phyloP scores from a whole-genome alignment of 2,888 invertebrate species.

The Cryptocephalus moraei region DNA sequence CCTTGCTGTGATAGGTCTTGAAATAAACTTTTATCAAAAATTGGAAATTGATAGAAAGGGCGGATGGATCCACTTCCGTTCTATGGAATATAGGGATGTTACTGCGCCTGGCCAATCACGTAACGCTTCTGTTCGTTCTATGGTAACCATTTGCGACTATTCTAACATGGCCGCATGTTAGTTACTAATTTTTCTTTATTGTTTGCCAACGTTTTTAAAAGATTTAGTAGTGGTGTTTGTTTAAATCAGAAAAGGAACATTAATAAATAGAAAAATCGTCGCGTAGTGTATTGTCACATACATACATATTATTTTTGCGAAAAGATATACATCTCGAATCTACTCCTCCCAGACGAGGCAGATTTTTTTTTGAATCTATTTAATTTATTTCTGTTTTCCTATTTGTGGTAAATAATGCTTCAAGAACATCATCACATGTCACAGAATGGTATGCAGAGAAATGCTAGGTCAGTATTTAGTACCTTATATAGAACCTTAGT shows the following conservation, averaged over 20 bases:
- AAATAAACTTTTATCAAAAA: no score
- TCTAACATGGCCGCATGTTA: slow-evolving; percentile 81
- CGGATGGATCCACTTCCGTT: no score
- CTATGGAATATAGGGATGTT: no score
- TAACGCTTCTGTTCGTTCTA: no score
- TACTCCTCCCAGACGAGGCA: slow-evolving; percentile 21
- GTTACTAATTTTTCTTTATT: slow-evolving; percentile 69
- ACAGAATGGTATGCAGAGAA: slow-evolving; percentile 56
- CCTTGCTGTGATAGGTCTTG: no score
- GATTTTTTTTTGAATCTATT: slow-evolving; percentile 13
- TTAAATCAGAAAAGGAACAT: slow-evolving; percentile 16
- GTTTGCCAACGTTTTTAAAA: slow-evolving; percentile 56
- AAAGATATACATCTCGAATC: slow-evolving; percentile 4
- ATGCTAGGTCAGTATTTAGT: slow-evolving; percentile 38
- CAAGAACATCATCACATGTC: slow-evolving; percentile 55
- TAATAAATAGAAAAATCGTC: no score
- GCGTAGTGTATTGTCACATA: no score
- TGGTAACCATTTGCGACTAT: slow-evolving; percentile 20
- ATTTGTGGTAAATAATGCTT: slow-evolving; percentile 33
- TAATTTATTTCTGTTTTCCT: slow-evolving; percentile 11
- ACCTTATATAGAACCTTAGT: no score
- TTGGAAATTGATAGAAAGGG: no score
- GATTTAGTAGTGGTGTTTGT: slow-evolving; percentile 44
- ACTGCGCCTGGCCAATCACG: no score
- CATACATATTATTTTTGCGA: no score